Percentiles rank a stretch among this genome's conserved stretches.
These are phyloP conservation scores for Nematopogon swammerdamellus DNA, from an alignment of 2,888 invertebrate species.

Conservation along the genomic window DNA sequence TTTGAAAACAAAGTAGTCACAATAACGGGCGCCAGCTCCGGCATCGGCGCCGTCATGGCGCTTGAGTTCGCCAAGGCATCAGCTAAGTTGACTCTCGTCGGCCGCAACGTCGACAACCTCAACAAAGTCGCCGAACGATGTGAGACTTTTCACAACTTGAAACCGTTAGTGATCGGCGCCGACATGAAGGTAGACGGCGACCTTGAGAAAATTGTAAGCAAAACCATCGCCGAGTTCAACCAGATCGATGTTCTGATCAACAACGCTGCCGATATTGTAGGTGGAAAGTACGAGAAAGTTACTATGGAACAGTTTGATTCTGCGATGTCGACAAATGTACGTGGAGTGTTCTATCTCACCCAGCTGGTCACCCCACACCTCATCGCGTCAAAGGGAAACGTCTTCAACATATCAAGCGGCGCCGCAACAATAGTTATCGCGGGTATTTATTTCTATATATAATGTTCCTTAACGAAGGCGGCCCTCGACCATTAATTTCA, in stretches of 20 bases:
- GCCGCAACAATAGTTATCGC: too few relatives aligned
- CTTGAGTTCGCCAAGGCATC: not conserved
- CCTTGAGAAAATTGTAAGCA: not conserved
- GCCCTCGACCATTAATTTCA: slow-evolving; percentile 75
- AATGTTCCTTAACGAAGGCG: slow-evolving; percentile 70
- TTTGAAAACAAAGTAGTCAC: not conserved
- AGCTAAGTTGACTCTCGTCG: not conserved
- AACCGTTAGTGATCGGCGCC: not conserved
- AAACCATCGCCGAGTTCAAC: not conserved
- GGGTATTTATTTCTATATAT: slow-evolving; percentile 40
- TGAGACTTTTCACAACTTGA: too few relatives aligned
- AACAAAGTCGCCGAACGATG: not conserved
- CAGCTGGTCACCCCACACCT: slow-evolving; percentile 65
- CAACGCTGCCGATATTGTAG: slow-evolving; percentile 52
- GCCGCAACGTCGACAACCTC: not conserved
- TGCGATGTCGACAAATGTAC: slow-evolving; percentile 64
- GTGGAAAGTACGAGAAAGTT: slow-evolving; percentile 24
- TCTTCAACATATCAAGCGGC: slow-evolving; percentile 72
- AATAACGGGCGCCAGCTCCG: not conserved
- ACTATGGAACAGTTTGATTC: slow-evolving; percentile 23
- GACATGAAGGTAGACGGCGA: not conserved
- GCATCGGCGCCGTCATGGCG: not conserved
- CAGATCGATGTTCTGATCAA: slow-evolving; percentile 38
- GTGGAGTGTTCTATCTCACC: slow-evolving; percentile 58
- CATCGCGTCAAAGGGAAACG: slow-evolving; percentile 58